phyloP scores from a whole-genome alignment of 2,888 invertebrate species.

The Andrena fulva region DNA sequence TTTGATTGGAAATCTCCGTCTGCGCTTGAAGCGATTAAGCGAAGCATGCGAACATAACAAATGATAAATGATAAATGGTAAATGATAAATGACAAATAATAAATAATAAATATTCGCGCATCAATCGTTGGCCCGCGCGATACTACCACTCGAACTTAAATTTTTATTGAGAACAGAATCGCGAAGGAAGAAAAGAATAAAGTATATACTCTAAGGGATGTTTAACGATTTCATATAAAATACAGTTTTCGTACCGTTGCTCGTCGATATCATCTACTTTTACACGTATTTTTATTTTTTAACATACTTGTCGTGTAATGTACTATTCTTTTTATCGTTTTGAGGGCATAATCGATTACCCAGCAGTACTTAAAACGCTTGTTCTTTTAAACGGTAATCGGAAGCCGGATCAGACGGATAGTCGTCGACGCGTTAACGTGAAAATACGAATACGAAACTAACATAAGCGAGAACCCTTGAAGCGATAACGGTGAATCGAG shows the following conservation, averaged over 20 bases:
- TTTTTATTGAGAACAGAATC: background rate
- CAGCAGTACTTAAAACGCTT: no score
- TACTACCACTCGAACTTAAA: background rate
- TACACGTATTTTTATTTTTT: background rate
- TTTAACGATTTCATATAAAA: background rate
- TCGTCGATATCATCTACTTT: background rate
- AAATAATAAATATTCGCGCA: background rate
- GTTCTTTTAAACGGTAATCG: background rate
- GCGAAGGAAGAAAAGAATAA: background rate
- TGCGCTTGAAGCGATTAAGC: slow-evolving; percentile 4
- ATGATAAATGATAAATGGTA: no score
- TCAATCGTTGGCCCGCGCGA: background rate
- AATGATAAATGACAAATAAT: background rate
- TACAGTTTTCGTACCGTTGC: slow-evolving; percentile 20
- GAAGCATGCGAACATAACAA: slow-evolving; percentile 13
- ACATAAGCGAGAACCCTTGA: slow-evolving; percentile 5
- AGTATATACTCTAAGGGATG: background rate
- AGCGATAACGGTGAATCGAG: slow-evolving; percentile 13
- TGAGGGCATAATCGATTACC: slow-evolving; percentile 30
- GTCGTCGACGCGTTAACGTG: background rate
- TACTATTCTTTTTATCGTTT: slow-evolving; percentile 34
- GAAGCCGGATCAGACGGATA: no score
- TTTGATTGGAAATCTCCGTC: slow-evolving; percentile 7
- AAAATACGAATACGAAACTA: background rate
- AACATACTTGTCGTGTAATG: background rate